These are phyloP conservation scores for Bucorvus abyssinicus DNA, from an alignment of 2,797 vertebrate genomes.

Conservation along the genomic window DNA sequence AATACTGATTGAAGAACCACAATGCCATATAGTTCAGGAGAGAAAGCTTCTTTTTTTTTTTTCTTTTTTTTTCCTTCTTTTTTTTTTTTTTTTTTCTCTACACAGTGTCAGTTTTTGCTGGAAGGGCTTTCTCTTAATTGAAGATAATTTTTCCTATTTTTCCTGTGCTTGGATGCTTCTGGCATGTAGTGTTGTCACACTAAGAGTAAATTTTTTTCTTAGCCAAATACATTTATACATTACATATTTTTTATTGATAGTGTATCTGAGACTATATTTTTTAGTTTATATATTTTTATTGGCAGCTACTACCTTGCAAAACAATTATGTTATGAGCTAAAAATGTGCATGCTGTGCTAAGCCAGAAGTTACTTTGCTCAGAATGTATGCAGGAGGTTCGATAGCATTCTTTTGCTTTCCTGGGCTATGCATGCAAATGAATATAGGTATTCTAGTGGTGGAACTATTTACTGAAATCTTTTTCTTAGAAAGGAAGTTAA, in stretches of 20 bases:
- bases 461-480: not conserved
- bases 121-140: not conserved
- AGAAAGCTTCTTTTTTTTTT: not conserved
- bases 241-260: not conserved
- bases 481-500: not conserved
- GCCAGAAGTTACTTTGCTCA: not conserved
- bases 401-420: not conserved
- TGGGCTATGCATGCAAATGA: not conserved
- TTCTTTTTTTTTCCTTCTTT: not conserved
- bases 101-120: not conserved
- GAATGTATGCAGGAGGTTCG: not conserved
- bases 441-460: not conserved
- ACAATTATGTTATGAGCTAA: not conserved
- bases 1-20: not conserved
- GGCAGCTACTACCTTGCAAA: not conserved
- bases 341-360: not conserved
- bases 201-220: not conserved
- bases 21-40: not conserved
- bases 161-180: not conserved
- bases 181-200: not conserved
- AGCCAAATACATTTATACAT: not conserved
- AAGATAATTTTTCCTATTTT: not conserved
- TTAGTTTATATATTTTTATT: not conserved
- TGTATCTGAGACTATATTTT: not conserved
- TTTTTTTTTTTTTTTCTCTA: not conserved